Percentiles rank a stretch among this genome's conserved stretches.
These are phyloP conservation scores for Sparus aurata DNA, from an alignment of 2,797 vertebrate genomes.

Conservation along the genomic window DNA sequence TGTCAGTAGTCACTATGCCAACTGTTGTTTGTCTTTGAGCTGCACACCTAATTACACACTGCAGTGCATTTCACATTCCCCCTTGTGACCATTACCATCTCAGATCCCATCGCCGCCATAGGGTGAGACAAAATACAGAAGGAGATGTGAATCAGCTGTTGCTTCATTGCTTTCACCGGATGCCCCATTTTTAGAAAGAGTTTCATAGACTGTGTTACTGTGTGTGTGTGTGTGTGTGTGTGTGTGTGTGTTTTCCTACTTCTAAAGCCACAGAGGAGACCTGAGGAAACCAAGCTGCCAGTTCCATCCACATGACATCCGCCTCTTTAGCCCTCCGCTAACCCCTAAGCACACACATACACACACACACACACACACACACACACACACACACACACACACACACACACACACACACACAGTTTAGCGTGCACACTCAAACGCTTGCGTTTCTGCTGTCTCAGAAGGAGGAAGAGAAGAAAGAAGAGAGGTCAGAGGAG, in stretches of 20 bases:
- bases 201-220: slow-evolving; percentile 13
- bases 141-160: slow-evolving; percentile 54
- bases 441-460: slow-evolving; percentile 24
- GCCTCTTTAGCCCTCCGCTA: slow-evolving; percentile 15
- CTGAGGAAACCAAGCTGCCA: slow-evolving; percentile 34
- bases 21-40: slow-evolving; percentile 56
- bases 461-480: slow-evolving; percentile 65
- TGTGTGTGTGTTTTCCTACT: slow-evolving; percentile 14
- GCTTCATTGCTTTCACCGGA: background rate
- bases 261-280: slow-evolving; percentile 39
- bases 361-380: background rate
- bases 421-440: slow-evolving; percentile 19
- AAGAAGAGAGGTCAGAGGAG: slow-evolving; percentile 56
- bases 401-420: slow-evolving; percentile 8
- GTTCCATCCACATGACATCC: slow-evolving; percentile 47
- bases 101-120: slow-evolving; percentile 34
- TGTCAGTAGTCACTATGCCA: slow-evolving; percentile 49
- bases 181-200: slow-evolving; percentile 28
- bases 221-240: background rate
- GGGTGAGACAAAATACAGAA: slow-evolving; percentile 42
- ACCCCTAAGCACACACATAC: slow-evolving; percentile 17
- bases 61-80: slow-evolving; percentile 47
- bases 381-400: background rate
- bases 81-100: slow-evolving; percentile 58
- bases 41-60: slow-evolving; percentile 8